phyloP scores from a whole-genome alignment of 92 coral and sea anemone genomes.

The Epizoanthus illoricatus region DNA sequence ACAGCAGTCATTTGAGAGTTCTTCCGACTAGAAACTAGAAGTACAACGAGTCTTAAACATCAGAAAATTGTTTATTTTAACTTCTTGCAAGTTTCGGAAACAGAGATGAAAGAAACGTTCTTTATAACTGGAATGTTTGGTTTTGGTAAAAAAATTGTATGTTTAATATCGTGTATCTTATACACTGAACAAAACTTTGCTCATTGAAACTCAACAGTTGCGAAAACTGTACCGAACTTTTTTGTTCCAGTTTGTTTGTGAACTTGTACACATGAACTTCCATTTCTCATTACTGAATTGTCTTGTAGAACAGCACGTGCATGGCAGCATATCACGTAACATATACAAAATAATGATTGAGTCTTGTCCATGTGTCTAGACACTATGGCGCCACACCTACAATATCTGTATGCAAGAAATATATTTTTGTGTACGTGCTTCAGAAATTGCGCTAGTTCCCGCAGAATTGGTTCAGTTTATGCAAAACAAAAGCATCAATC shows the following conservation, averaged over 20 bases:
- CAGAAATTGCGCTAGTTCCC: no score
- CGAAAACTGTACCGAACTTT: no score
- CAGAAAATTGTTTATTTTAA: not conserved
- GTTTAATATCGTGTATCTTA: not conserved
- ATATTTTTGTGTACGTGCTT: no score
- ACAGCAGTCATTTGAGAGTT: not conserved
- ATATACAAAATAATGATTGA: not conserved
- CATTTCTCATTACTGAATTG: no score
- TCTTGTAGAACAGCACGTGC: not conserved
- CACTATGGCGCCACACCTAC: no score
- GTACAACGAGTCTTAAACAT: not conserved
- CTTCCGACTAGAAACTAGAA: not conserved
- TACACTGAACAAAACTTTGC: not conserved
- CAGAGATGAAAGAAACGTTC: not conserved
- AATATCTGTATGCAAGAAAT: no score
- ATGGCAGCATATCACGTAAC: not conserved
- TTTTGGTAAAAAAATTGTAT: not conserved
- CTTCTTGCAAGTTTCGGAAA: no score
- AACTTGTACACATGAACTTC: no score
- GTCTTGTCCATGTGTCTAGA: no score
- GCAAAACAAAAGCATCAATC: no score
- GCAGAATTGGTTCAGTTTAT: no score
- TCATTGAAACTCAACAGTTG: not conserved
- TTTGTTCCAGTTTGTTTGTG: no score
- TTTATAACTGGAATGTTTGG: not conserved